Evolutionary conservation across 2,113 vertebrate species (phyloP), one percentile per base, ranked within the genome.

Genomic region (Procapra przewalskii): DNA sequence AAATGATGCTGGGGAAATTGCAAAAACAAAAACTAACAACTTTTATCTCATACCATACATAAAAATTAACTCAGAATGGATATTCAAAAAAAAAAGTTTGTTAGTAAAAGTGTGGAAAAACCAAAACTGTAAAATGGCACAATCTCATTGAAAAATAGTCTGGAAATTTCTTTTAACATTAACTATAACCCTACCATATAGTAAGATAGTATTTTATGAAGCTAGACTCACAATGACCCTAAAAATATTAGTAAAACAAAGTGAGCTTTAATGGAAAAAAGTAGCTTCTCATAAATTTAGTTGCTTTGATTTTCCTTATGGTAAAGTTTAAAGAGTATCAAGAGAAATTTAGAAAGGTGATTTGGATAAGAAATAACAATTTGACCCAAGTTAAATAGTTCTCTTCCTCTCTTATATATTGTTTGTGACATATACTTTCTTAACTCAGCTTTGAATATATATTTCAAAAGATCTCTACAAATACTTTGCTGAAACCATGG

Each of bases 11-110:
- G 31, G 19, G 16, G 40, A 31, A 89, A 75, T 3, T 81, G 14
- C 6, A 67, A 3, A 48, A 67, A 45, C 14, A 84, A 93, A 82
- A 31, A 88, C 40, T 9, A 85, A 92, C 4, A 95, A 77, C 1
- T 17, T 48, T 87, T 86, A 87, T n/a, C 27, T 93, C 62, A 93
- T 5, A 60, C 11, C 11, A 60, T 48, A 80, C 10, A 92, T 36
- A 96, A 92, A 92, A 80, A 90, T 54, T 92, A 92, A 92, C 29
- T 89, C 77, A 92, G 90, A 96, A 83, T 31, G 4, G 60, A 75
- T 13, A 50, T 33, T 86, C 23, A 67, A 54, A 80, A 71, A 84
- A n/a, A 59, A 79, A 59, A 77, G 45, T 50, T 27, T 45, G 17
- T 45, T 77, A 40, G 8, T 6, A 45, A 93, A 82, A 84, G 43